Evolutionary conservation across 2,797 vertebrate species (phyloP).

Genomic region (Triplophysa yarkandensis): DNA sequence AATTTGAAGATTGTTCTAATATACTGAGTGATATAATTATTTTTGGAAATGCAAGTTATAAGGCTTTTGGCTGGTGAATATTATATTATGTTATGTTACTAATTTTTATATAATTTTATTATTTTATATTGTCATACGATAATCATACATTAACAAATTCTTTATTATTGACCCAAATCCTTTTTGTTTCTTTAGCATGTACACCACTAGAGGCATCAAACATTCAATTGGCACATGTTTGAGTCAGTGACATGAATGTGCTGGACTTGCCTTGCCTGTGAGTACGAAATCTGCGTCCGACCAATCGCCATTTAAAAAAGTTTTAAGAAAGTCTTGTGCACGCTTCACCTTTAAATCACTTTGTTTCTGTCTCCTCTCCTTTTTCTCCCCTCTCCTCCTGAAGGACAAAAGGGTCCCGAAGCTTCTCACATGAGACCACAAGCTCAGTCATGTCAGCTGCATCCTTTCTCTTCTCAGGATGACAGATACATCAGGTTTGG

Average conservation of each 20-base stretch:
- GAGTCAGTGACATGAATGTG: background rate
- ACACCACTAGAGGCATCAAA: background rate
- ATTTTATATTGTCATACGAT: too few species aligned
- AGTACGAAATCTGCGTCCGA: background rate
- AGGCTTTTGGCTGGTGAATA: too few species aligned
- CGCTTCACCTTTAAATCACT: background rate
- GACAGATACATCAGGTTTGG: conserved; percentile 70
- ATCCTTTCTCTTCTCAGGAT: conserved; percentile 55
- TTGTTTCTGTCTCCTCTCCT: conserved; percentile 43
- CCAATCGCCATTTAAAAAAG: background rate
- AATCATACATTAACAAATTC: too few species aligned
- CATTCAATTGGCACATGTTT: background rate
- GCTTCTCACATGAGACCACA: conserved; percentile 54
- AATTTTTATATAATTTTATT: too few species aligned
- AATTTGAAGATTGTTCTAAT: too few species aligned
- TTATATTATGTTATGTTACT: too few species aligned
- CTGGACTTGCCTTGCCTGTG: background rate
- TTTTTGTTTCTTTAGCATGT: background rate
- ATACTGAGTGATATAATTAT: too few species aligned
- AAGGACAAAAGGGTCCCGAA: conserved; percentile 53
- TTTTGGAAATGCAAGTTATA: too few species aligned
- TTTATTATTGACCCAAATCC: too few species aligned
- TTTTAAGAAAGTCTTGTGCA: background rate
- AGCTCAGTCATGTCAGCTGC: conserved; percentile 64
- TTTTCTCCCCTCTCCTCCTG: conserved; percentile 40